Conservation (phyloP, 2,888 invertebrate genomes). For the Aethes cnicana region DNA sequence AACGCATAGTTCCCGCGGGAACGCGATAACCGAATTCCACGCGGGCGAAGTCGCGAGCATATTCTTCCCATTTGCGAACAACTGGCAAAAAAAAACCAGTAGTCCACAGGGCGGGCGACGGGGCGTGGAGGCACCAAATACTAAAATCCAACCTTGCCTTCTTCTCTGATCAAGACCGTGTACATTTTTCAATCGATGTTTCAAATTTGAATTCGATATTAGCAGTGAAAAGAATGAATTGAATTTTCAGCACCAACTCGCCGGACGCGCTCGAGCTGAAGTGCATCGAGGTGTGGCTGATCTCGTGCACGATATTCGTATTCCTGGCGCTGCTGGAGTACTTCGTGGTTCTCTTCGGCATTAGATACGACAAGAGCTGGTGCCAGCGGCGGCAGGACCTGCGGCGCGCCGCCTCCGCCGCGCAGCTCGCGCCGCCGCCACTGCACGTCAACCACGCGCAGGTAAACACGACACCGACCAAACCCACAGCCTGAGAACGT, state of each 20-base stretch:
- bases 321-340: slow-evolving; percentile 85
- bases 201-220: too few species aligned
- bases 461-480: slow-evolving; percentile 45
- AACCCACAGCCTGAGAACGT: slow-evolving; percentile 12
- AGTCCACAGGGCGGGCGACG: too few species aligned
- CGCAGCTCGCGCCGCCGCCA: slow-evolving; percentile 69
- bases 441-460: slow-evolving; percentile 74
- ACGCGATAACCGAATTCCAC: too few species aligned
- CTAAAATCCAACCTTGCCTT: too few species aligned
- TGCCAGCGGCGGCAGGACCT: slow-evolving; percentile 71
- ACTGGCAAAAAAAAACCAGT: too few species aligned
- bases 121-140: too few species aligned
- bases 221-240: too few species aligned
- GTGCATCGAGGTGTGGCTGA: slow-evolving; percentile 86
- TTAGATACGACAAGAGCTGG: slow-evolving; percentile 86
- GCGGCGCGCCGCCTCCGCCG: slow-evolving; percentile 68
- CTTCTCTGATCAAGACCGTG: too few species aligned
- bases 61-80: too few species aligned
- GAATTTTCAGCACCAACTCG: slow-evolving; percentile 85
- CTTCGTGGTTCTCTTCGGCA: slow-evolving; percentile 85
- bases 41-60: too few species aligned
- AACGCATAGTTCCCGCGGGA: too few species aligned
- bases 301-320: slow-evolving; percentile 85
- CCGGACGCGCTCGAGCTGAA: slow-evolving; percentile 84
- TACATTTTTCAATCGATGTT: too few species aligned